Base-by-base conservation (phyloP, 2,113 vertebrate genomes). In the Nanorana parkeri region DNA sequence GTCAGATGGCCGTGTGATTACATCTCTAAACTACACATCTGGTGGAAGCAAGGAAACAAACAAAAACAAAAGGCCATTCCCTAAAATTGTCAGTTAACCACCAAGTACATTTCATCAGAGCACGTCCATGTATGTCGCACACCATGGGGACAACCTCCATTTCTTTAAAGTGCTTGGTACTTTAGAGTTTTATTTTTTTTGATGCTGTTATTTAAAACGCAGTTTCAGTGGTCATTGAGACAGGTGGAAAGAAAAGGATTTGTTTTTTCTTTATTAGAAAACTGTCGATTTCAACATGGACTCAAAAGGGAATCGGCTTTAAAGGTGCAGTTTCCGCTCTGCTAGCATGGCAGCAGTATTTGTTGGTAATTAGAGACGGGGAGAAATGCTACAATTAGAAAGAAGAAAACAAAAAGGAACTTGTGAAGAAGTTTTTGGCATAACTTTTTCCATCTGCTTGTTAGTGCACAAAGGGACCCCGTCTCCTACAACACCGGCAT, bases 141-240 rank as follows among this genome's bases (percentile, higher is more conserved):
- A 75, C 28, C 26, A 29, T 21, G 55, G 72, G 58, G 29, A 61
- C n/a, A 21, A 19, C 19, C 24, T 17, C 11, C 29, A 28, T 26
- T 56, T 52, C 26, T 36, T 68, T 79, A 79, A 79, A 79, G 77
- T 79, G 77, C 77, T 56, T 32, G 54, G 54, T 79, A 79, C 28
- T 58, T 68, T 79, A 79, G 36, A 65, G 58, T 77, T 77, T 64
- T 65, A 77, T 11, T 54, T 54, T 21, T 71, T 54, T 71, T 26
- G 1, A 3, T 71, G 24, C 47, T 36, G 21, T 52, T 71, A 21
- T 73, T 51, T 83, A 60, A 17, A 4, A 52, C 78, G 75, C 84
- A 63, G 29, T 55, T 79, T 79, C 85, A 32, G 32, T 47, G 85
- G 78, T 83, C 77, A 64, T 17, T 78, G 29, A 80, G 84, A 67